Base-by-base conservation (phyloP, 2,797 vertebrate species). In the Triplophysa yarkandensis region DNA sequence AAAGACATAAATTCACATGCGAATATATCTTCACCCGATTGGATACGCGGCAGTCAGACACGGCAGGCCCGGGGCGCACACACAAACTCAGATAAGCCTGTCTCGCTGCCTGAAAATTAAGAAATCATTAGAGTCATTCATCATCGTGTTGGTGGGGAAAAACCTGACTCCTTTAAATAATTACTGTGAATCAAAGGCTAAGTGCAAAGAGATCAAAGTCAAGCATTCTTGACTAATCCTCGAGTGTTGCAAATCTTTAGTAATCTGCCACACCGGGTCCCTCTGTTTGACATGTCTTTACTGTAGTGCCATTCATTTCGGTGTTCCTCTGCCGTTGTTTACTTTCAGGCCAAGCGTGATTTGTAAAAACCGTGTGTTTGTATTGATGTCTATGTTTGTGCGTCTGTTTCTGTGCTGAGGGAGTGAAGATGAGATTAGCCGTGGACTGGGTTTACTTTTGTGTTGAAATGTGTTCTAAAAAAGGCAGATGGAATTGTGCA, bases 221-320 rank as follows among this genome's bases (percentile, higher is more conserved):
- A 61, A 78, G 82, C 86, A 88, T 90, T 91, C 86, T 88, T 88
- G 81, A 74, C 81, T 89, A 91, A 92, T 91, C 90, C 89, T 76
- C 80, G 80, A 83, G 83, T 87, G 88, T 89, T 88, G 88, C 90
- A 90, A 89, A 92, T 90, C 89, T 89, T 89, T 83, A 84, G 83
- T 90, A 90, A 92, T 91, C 87, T 89, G 80, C 83, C 78, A 58
- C 77, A 82, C 78, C 82, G 68, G 85, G 84, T 87, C 87, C 88
- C 85, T 85, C 83, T 86, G 84, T 91, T 91, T 92, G 90, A 92
- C 90, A 88, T 89, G 82, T 82, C 88, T 90, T 90, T 89, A 91
- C 90, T 89, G 88, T 92, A 91, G 79, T 85, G 85, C 85, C 85
- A 91, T 92, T 87, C 87, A 88, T 91, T 92, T 87, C 17, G 36